phyloP scores from a whole-genome alignment of 92 coral and sea anemone species.

The Epizoanthus scotinus region DNA sequence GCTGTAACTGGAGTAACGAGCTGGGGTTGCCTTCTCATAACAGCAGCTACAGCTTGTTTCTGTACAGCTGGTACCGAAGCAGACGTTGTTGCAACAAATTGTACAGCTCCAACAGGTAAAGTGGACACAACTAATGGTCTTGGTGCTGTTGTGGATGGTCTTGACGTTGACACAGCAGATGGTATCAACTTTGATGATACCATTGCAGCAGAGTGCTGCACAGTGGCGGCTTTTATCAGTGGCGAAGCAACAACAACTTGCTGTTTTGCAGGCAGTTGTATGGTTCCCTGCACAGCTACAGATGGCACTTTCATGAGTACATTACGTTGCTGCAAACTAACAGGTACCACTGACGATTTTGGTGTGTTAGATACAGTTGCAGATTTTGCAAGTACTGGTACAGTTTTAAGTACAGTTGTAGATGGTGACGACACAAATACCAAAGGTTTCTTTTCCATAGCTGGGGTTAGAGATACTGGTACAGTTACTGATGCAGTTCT shows the following conservation, averaged over 20 bases:
- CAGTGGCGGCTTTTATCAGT: too few species aligned
- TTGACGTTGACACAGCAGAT: too few species aligned
- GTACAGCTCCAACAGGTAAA: not conserved
- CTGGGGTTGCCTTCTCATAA: slow-evolving; percentile 5
- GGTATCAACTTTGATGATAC: too few species aligned
- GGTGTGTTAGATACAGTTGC: not conserved
- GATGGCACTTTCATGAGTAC: too few species aligned
- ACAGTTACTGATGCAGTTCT: slow-evolving; percentile 5
- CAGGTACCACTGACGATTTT: not conserved
- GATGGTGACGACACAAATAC: not conserved
- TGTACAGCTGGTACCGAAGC: not conserved
- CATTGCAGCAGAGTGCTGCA: too few species aligned
- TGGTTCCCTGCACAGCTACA: too few species aligned
- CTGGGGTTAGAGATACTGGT: not conserved
- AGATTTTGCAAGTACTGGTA: not conserved
- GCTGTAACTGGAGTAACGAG: not conserved
- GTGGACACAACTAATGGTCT: too few species aligned
- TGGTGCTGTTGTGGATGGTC: too few species aligned
- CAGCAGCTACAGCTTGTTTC: not conserved
- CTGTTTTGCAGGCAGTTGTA: too few species aligned
- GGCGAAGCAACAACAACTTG: too few species aligned
- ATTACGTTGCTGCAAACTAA: not conserved
- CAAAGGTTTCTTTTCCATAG: not conserved
- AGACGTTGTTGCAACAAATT: not conserved
- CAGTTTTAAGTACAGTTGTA: not conserved